A percentile compares a stretch with the other conserved stretches of the same genome.
These are phyloP conservation scores for Polypedilum pembai DNA, from an alignment of 1,140 invertebrate genomes.

Conservation along the genomic window DNA sequence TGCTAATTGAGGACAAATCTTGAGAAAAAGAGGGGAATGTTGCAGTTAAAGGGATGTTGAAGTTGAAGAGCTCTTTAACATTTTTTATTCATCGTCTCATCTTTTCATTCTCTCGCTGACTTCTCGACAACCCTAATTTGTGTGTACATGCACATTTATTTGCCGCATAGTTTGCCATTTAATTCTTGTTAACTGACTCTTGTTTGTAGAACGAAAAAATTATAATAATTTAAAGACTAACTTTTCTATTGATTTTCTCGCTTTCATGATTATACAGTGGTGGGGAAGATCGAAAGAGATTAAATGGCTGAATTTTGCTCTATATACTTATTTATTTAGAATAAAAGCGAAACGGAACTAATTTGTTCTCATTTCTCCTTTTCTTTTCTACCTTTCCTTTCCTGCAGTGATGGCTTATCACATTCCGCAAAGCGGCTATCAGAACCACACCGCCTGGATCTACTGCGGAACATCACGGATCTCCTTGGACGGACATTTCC, in stretches of 20 bases:
- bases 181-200: not conserved
- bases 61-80: not conserved
- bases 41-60: not conserved
- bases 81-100: not conserved
- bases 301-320: too few species aligned
- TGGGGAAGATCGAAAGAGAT: not conserved
- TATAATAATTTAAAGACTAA: conserved; percentile 8
- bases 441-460: conserved; percentile 56
- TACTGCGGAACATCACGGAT: conserved; percentile 68
- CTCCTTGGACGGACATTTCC: conserved; percentile 66
- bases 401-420: conserved; percentile 57
- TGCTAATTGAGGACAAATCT: conserved; percentile 25
- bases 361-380: conserved; percentile 1
- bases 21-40: conserved; percentile 1
- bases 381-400: conserved; percentile 32
- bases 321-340: not conserved
- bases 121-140: not conserved
- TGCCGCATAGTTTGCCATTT: not conserved
- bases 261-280: not conserved
- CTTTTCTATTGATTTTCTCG: conserved; percentile 18
- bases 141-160: not conserved
- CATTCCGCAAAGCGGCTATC: conserved; percentile 48
- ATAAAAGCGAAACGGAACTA: conserved; percentile 12
- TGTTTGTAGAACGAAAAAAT: not conserved
- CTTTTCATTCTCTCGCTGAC: too few species aligned